phyloP scores from a whole-genome alignment of 1,140 invertebrate species.

The Wiebesia pumilae region DNA sequence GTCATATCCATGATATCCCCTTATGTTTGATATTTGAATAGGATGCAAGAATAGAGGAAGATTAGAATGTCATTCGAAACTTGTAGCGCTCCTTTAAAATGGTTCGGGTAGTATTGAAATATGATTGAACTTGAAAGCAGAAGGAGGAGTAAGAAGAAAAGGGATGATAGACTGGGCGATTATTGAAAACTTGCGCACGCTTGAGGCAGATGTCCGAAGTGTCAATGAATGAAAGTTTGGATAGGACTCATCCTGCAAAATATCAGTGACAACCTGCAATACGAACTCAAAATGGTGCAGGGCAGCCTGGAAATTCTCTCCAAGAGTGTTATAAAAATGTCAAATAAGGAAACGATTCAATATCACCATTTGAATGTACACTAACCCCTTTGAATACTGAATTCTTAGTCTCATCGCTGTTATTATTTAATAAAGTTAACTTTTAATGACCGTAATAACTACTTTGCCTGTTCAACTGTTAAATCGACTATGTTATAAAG shows the following conservation, averaged over 20 bases:
- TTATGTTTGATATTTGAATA: conserved; percentile 17
- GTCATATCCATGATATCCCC: not conserved
- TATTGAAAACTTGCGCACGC: conserved; percentile 25
- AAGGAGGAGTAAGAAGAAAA: not conserved
- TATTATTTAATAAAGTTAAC: conserved; percentile 39
- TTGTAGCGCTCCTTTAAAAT: not conserved
- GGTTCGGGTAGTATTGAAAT: conserved; percentile 39
- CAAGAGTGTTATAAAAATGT: conserved; percentile 8
- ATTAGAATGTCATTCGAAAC: conserved; percentile 13
- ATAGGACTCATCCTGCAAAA: conserved; percentile 36
- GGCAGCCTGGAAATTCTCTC: not conserved
- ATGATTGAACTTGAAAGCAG: conserved; percentile 28
- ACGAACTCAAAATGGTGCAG: not conserved
- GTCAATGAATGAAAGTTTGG: conserved; percentile 39
- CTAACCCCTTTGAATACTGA: not conserved
- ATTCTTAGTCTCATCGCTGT: not conserved
- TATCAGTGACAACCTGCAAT: conserved; percentile 46
- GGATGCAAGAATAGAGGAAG: not conserved
- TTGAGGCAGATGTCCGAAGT: not conserved
- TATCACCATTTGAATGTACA: not conserved
- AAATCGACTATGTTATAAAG: conserved; percentile 12
- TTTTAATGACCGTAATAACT: conserved; percentile 15
- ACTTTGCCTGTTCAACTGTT: not conserved
- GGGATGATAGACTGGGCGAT: not conserved
- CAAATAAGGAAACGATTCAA: conserved; percentile 25